Percentiles rank a stretch among this genome's conserved stretches.
Evolutionary conservation across 2,888 invertebrate genomes (phyloP).

Genomic region (Nematopogon swammerdamellus): DNA sequence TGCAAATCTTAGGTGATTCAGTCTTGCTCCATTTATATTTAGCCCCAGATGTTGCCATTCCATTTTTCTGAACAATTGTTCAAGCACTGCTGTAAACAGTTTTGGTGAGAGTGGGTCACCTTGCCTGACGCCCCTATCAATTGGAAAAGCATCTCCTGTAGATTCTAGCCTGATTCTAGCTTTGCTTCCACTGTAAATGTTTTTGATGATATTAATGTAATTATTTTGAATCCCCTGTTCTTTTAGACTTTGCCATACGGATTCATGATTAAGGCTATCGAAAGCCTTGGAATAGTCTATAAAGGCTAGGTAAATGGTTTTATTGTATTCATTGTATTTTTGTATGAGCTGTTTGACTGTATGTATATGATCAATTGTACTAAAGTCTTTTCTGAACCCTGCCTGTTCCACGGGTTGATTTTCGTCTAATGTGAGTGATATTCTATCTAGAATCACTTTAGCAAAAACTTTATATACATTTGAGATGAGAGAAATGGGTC

Average conservation of each 20-base stretch:
- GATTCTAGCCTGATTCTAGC: background rate
- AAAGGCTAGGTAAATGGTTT: conserved; percentile 4
- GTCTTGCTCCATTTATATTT: too few species aligned
- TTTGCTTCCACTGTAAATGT: background rate
- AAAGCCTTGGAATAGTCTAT: conserved; percentile 7
- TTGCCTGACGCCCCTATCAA: too few species aligned
- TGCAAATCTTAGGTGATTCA: too few species aligned
- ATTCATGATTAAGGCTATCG: conserved; percentile 4
- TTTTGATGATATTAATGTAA: background rate
- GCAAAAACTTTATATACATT: conserved; percentile 8
- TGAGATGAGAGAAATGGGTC: conserved; percentile 7
- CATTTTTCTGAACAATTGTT: too few species aligned
- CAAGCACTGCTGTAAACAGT: too few species aligned
- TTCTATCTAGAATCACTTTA: conserved; percentile 6
- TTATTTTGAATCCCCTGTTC: background rate
- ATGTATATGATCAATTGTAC: conserved; percentile 5
- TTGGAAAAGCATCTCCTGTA: background rate
- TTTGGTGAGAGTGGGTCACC: background rate
- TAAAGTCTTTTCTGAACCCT: conserved; percentile 4
- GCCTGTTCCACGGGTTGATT: conserved; percentile 7
- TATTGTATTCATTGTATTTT: conserved; percentile 6
- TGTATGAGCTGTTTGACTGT: conserved; percentile 5
- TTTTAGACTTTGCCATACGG: background rate
- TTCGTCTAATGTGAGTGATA: conserved; percentile 5
- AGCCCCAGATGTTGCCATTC: too few species aligned